These are phyloP conservation scores for Acanthisitta chloris DNA, from an alignment of 2,113 vertebrate species.

Conservation along the genomic window DNA sequence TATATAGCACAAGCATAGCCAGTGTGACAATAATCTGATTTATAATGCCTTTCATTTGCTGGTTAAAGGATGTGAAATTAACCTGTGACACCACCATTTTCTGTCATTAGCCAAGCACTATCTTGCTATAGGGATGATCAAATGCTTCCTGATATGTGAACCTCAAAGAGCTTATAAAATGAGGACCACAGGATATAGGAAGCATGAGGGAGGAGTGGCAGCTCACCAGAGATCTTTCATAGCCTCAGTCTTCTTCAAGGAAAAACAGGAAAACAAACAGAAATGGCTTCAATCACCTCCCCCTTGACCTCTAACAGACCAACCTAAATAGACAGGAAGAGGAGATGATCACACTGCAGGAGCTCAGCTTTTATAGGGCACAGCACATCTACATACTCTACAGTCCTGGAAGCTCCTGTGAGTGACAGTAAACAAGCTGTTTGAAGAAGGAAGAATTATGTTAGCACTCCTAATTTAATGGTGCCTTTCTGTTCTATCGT, in stretches of 20 bases:
- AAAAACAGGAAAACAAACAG: neutral
- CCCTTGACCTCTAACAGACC: neutral
- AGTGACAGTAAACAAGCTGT: neutral
- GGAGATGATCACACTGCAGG: neutral
- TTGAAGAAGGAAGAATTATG: neutral
- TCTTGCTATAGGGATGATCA: neutral
- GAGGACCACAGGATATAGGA: neutral
- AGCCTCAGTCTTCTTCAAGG: neutral
- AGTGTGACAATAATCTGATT: neutral
- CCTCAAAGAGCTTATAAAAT: neutral
- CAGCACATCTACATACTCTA: neutral
- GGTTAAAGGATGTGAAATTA: slow-evolving; percentile 12
- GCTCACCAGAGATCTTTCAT: neutral
- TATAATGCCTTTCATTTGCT: neutral
- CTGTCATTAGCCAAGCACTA: neutral
- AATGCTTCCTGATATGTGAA: neutral
- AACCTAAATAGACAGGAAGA: neutral
- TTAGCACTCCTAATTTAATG: neutral
- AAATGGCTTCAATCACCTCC: neutral
- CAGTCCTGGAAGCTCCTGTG: neutral
- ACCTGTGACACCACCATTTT: neutral
- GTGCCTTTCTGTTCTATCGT: neutral
- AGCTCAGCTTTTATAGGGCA: neutral
- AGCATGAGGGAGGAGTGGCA: neutral
- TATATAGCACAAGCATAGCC: neutral